phyloP scores from a whole-genome alignment of 2,888 invertebrate genomes.

The Halictus ligatus region DNA sequence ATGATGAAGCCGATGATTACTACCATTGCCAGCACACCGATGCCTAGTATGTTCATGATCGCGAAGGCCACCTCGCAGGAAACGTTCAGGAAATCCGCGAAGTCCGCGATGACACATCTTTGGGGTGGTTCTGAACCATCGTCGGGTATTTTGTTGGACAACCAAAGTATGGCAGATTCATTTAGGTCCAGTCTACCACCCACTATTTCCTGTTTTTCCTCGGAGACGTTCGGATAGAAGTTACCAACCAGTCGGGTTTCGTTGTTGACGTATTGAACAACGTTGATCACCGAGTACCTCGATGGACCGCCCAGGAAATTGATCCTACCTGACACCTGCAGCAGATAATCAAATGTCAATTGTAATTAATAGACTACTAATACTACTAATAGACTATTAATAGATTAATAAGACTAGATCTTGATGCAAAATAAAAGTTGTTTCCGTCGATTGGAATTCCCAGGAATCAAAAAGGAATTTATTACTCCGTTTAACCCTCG shows the following conservation, averaged over 20 bases:
- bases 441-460: too few relatives aligned
- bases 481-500: too few relatives aligned
- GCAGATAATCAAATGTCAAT: neutral
- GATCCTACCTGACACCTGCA: conserved; percentile 87
- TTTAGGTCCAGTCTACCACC: conserved; percentile 86
- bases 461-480: too few relatives aligned
- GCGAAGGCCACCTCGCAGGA: conserved; percentile 91
- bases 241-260: conserved; percentile 85
- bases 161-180: conserved; percentile 87
- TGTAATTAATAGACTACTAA: too few relatives aligned
- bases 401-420: too few relatives aligned
- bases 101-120: conserved; percentile 88
- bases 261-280: conserved; percentile 87
- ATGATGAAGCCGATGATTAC: conserved; percentile 87
- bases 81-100: conserved; percentile 89
- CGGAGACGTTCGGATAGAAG: conserved; percentile 86
- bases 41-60: conserved; percentile 87
- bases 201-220: conserved; percentile 84
- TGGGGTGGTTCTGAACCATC: conserved; percentile 88
- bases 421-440: too few relatives aligned
- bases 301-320: conserved; percentile 90
- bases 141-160: conserved; percentile 87
- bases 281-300: conserved; percentile 87
- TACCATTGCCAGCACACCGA: conserved; percentile 86
- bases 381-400: too few relatives aligned